Evolutionary conservation across 2,888 invertebrate genomes (phyloP).

Genomic region (Trilocha varians): DNA sequence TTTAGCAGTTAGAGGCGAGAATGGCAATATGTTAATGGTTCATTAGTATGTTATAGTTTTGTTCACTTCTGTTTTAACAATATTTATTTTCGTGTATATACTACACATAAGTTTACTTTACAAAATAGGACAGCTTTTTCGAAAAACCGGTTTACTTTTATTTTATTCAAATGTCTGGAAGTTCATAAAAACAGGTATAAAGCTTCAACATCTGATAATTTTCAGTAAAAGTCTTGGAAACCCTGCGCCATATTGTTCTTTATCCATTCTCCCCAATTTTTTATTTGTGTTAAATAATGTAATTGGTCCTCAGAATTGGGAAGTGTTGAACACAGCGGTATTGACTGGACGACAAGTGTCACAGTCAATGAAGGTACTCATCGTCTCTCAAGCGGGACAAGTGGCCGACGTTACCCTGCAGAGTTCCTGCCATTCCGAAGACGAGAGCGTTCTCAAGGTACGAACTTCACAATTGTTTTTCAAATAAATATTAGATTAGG

Average conservation of each 20-base stretch:
- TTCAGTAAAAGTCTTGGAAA: too few relatives aligned
- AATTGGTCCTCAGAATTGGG: conserved; percentile 83
- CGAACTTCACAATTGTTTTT: conserved; percentile 8
- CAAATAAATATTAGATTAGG: not conserved
- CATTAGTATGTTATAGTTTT: too few relatives aligned
- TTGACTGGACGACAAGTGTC: conserved; percentile 95
- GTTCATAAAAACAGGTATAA: too few relatives aligned
- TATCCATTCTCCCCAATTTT: not conserved
- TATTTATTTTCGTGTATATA: too few relatives aligned
- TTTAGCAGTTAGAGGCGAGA: not conserved
- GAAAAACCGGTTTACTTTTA: too few relatives aligned
- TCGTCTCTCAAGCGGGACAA: conserved; percentile 94
- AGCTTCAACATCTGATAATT: too few relatives aligned
- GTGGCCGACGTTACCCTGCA: conserved; percentile 96
- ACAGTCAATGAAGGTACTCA: conserved; percentile 95
- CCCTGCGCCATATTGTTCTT: too few relatives aligned
- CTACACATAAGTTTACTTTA: too few relatives aligned
- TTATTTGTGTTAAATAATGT: not conserved
- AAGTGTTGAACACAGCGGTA: conserved; percentile 95
- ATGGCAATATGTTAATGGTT: not conserved
- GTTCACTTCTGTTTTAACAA: too few relatives aligned
- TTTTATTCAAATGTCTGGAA: too few relatives aligned
- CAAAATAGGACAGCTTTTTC: too few relatives aligned
- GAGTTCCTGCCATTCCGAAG: conserved; percentile 95
- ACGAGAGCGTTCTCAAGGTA: conserved; percentile 97